These are phyloP conservation scores for Troides aeacus DNA, from an alignment of 2,888 invertebrate species.

Conservation along the genomic window DNA sequence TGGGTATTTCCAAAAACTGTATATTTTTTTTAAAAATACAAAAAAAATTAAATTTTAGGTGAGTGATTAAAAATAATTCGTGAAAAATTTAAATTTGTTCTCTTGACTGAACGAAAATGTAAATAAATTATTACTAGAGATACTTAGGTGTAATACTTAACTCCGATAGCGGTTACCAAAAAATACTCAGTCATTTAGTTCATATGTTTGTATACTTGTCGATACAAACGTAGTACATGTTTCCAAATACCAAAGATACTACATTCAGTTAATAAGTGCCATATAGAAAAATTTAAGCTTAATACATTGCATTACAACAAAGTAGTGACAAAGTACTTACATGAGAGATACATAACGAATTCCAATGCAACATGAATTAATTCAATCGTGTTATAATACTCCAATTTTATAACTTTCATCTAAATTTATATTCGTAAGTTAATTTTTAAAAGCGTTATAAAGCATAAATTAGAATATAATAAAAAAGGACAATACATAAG, in stretches of 20 bases:
- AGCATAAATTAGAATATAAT: slow-evolving; percentile 52
- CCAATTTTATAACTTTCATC: slow-evolving; percentile 8
- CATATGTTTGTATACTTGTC: slow-evolving; percentile 8
- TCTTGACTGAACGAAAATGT: slow-evolving; percentile 63
- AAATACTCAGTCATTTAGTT: slow-evolving; percentile 39
- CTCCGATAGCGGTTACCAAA: slow-evolving; percentile 45
- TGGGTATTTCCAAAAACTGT: background rate
- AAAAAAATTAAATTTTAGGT: background rate
- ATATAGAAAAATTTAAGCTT: slow-evolving; percentile 1
- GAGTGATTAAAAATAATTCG: background rate
- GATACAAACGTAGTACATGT: slow-evolving; percentile 13
- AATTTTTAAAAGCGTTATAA: slow-evolving; percentile 28
- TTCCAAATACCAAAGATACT: slow-evolving; percentile 33
- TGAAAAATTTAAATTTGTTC: slow-evolving; percentile 32
- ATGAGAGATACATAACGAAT: slow-evolving; percentile 7
- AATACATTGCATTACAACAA: background rate
- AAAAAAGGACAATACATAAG: slow-evolving; percentile 69
- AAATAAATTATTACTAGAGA: slow-evolving; percentile 59
- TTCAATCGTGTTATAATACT: slow-evolving; percentile 12
- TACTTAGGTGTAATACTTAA: slow-evolving; percentile 53
- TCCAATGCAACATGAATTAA: slow-evolving; percentile 9
- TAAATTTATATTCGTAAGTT: slow-evolving; percentile 23
- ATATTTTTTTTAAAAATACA: background rate
- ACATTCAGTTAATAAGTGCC: slow-evolving; percentile 15
- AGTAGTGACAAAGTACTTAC: slow-evolving; percentile 31